A percentile compares a stretch with the other conserved stretches of the same genome.
These are phyloP conservation scores for Sinosuthora webbiana DNA, from an alignment of 2,113 vertebrate genomes.

Conservation along the genomic window DNA sequence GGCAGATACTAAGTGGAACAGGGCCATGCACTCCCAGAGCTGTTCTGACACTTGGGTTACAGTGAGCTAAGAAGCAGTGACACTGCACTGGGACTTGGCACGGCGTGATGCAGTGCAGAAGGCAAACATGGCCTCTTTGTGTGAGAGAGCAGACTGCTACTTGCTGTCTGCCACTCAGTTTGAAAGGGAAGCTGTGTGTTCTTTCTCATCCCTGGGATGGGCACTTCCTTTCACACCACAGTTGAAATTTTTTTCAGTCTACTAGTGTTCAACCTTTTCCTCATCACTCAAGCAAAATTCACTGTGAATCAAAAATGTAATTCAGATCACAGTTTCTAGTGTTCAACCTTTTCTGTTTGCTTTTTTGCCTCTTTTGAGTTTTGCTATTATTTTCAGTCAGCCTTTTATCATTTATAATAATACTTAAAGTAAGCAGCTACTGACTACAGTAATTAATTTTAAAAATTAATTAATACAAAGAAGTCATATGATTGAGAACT, in stretches of 20 bases:
- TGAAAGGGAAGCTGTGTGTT: neutral
- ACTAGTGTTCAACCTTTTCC: no score
- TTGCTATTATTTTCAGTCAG: neutral
- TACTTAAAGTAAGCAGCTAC: neutral
- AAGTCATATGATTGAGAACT: neutral
- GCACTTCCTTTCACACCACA: neutral
- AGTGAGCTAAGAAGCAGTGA: neutral
- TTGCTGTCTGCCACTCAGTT: fast-evolving
- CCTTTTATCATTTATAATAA: neutral
- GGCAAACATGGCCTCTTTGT: neutral
- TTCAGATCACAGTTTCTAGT: neutral
- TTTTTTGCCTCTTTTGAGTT: neutral
- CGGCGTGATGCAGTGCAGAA: neutral
- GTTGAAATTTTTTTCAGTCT: neutral
- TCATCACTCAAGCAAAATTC: neutral
- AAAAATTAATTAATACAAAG: neutral
- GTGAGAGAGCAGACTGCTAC: neutral
- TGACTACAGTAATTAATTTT: neutral
- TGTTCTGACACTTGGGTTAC: neutral
- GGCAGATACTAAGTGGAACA: neutral
- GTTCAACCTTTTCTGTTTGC: neutral
- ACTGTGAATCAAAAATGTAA: neutral
- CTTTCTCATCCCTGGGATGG: neutral
- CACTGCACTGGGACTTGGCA: neutral
- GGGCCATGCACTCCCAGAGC: neutral